Percentiles rank a stretch among this genome's conserved stretches.
These are phyloP conservation scores for Cotesia congregata DNA, from an alignment of 2,888 invertebrate species.

Conservation along the genomic window DNA sequence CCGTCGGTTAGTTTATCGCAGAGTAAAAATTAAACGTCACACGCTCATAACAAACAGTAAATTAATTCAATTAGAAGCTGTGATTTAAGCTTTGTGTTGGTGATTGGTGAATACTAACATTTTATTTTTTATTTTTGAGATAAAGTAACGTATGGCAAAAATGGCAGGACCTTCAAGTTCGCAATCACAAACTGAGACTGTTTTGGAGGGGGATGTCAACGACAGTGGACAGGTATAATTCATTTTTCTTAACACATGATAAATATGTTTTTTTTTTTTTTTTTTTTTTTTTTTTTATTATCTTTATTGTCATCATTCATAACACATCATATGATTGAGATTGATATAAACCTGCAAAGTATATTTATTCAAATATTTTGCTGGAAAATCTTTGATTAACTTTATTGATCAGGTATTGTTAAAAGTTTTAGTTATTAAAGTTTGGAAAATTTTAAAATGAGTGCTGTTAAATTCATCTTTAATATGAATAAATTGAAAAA, in stretches of 20 bases:
- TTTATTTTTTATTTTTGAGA: constrained; percentile 1
- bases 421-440: not conserved
- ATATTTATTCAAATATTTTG: not conserved
- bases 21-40: not conserved
- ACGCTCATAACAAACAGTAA: constrained; percentile 13
- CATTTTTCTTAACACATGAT: not conserved
- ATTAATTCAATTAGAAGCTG: constrained; percentile 2
- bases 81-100: not conserved
- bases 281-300: constrained; percentile 10
- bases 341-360: not conserved
- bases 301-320: not conserved
- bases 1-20: not conserved
- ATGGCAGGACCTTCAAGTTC: constrained; percentile 61
- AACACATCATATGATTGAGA: not conserved
- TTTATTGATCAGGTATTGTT: not conserved
- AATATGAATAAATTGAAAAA: not conserved
- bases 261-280: constrained; percentile 14
- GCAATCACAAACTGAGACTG: constrained; percentile 65
- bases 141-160: constrained; percentile 54
- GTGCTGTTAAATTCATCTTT: not conserved
- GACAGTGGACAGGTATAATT: constrained; percentile 62
- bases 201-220: constrained; percentile 58
- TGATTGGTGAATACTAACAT: not conserved
- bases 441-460: not conserved
- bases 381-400: not conserved